Evolutionary conservation across 2,888 invertebrate species (phyloP).

Genomic region (Dryocosmus kuriphilus): DNA sequence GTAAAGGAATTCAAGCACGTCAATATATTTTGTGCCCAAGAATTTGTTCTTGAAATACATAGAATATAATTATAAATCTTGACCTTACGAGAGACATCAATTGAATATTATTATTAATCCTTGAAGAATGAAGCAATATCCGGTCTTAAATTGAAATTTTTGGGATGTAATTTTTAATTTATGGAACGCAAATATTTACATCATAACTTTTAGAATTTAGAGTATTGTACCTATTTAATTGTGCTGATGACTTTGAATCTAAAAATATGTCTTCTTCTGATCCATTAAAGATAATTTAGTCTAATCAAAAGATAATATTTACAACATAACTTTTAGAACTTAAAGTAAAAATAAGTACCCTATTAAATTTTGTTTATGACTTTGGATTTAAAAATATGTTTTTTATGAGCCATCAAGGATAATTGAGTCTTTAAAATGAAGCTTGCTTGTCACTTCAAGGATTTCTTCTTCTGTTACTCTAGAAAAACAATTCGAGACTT

Average conservation of each 20-base stretch:
- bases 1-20: not conserved
- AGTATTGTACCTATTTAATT: not conserved
- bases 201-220: not conserved
- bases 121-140: not conserved
- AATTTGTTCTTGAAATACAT: not conserved
- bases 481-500: not conserved
- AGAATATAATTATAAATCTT: not conserved
- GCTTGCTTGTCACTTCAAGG: not conserved
- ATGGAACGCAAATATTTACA: not conserved
- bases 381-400: not conserved
- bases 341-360: not conserved
- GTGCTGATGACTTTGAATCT: not conserved
- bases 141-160: not conserved
- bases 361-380: not conserved
- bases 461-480: not conserved
- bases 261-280: not conserved
- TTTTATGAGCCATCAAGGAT: not conserved
- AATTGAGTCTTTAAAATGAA: not conserved
- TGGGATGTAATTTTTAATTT: not conserved
- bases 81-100: not conserved
- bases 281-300: not conserved
- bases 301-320: no score
- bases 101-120: not conserved
- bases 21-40: not conserved
- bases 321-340: not conserved